phyloP scores from a whole-genome alignment of 1,140 invertebrate species.

The Gonatopus flavifemur region DNA sequence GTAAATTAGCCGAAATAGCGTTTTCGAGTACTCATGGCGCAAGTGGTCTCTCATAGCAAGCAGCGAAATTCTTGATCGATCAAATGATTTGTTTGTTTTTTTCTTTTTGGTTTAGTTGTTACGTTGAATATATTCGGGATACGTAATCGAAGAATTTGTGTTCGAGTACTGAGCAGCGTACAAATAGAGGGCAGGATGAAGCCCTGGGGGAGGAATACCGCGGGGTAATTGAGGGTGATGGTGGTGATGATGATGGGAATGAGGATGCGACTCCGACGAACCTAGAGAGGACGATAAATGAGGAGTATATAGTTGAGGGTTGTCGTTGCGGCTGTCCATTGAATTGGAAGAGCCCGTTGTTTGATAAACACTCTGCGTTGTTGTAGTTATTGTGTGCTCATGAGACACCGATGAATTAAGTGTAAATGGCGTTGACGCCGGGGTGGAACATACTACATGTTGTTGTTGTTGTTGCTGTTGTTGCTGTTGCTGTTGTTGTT shows the following conservation, averaged over 20 bases:
- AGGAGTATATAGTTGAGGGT: conserved; percentile 46
- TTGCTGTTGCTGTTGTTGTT: conserved; percentile 9
- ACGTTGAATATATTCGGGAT: conserved; percentile 54
- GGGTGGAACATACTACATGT: conserved; percentile 30
- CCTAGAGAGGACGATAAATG: conserved; percentile 38
- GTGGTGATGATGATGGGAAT: conserved; percentile 24
- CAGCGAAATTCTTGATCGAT: not conserved
- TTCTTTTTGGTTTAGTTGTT: conserved; percentile 32
- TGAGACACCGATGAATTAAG: conserved; percentile 45
- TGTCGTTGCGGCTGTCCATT: conserved; percentile 37
- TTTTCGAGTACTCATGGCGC: no score
- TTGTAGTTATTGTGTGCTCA: conserved; percentile 38
- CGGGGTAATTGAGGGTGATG: conserved; percentile 33
- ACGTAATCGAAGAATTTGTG: conserved; percentile 43
- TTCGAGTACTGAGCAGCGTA: conserved; percentile 56
- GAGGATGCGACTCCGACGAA: conserved; percentile 29
- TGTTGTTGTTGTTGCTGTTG: conserved; percentile 16
- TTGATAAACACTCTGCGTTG: conserved; percentile 55
- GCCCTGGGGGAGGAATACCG: conserved; percentile 43
- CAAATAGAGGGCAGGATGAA: conserved; percentile 54
- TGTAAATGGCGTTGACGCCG: conserved; percentile 41
- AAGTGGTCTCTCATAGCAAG: not conserved
- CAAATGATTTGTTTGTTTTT: not conserved
- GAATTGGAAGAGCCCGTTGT: conserved; percentile 40
- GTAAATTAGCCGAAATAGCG: no score